Conservation (phyloP, 2,113 vertebrate species). For the Tiliqua scincoides region DNA sequence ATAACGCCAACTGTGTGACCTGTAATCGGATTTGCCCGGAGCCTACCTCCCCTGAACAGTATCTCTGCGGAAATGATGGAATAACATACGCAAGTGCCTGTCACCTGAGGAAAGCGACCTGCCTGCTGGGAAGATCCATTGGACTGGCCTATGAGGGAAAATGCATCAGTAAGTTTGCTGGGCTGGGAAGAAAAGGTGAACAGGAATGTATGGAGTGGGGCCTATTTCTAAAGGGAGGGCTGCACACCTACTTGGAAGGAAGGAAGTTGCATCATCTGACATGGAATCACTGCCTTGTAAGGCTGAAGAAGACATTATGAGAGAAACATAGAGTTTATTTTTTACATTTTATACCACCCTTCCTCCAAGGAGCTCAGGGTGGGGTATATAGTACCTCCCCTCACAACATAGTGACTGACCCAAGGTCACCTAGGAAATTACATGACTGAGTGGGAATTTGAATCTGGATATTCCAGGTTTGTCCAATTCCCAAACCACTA, state of each 20-base stretch:
- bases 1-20: slow-evolving; percentile 97
- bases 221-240: background rate
- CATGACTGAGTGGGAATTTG: too few species aligned
- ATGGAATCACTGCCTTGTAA: background rate
- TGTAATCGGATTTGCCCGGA: slow-evolving; percentile 97
- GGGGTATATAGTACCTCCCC: too few species aligned
- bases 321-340: background rate
- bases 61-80: slow-evolving; percentile 97
- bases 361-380: too few species aligned
- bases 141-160: slow-evolving; percentile 97
- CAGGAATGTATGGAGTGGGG: background rate
- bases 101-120: slow-evolving; percentile 96
- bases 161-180: slow-evolving; percentile 92
- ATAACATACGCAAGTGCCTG: slow-evolving; percentile 94
- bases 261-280: background rate
- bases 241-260: too few species aligned
- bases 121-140: slow-evolving; percentile 94
- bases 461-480: too few species aligned
- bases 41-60: slow-evolving; percentile 91
- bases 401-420: too few species aligned
- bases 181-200: background rate
- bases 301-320: background rate
- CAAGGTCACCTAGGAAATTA: too few species aligned
- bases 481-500: too few species aligned
- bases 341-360: too few species aligned